Evolutionary conservation across 2,888 invertebrate species (phyloP), one percentile per base, ranked within the genome.

Genomic region (Pomacea canaliculata): DNA sequence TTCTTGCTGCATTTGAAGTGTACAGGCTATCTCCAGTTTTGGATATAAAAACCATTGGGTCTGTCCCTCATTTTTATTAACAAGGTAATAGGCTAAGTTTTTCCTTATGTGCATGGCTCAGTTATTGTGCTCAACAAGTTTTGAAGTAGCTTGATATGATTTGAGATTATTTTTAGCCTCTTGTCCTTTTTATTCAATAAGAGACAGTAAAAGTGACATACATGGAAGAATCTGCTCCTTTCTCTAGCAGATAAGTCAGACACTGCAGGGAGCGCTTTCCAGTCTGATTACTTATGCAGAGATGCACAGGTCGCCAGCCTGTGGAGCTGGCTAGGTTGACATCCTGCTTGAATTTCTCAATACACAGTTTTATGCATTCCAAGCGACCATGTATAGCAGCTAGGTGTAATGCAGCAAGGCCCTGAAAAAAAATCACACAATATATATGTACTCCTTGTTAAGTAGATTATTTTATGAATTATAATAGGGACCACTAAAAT

Each of bases 281-380:
- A 23, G 89, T 90, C 81, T 90, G 88, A 78, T 89, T 90, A 79
- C 88, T 90, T 80, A 91, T 90, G 76, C 86, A 87, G 56, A 90
- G 84, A 77, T 91, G 91, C 23, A 90, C 81, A 37, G 90, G 89
- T 74, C 90, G 81, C 90, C 90, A 91, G 1, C 89, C 90, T 3
- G 88, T 89, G n/a, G 86, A 82, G 73, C 89, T 89, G 7, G 89
- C 81, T 62, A 89, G 76, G 78, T 91, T 88, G 18, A 91, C 85
- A 78, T 90, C 89, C 73, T 87, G 84, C 74, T 88, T 87, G 80
- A 86, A 85, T 72, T 89, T 88, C 71, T 91, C 90, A 73, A 91
- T 84, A 56, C 90, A 82, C 51, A 88, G 81, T 72, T 86, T 86
- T 37, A 91, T 77, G 79, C 91, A 90, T 18, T 90, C 89, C 48